phyloP scores from a whole-genome alignment of 30 jellyfish, hydroid and myxozoan genomes.

The Calvadosia cruxmelitensis region DNA sequence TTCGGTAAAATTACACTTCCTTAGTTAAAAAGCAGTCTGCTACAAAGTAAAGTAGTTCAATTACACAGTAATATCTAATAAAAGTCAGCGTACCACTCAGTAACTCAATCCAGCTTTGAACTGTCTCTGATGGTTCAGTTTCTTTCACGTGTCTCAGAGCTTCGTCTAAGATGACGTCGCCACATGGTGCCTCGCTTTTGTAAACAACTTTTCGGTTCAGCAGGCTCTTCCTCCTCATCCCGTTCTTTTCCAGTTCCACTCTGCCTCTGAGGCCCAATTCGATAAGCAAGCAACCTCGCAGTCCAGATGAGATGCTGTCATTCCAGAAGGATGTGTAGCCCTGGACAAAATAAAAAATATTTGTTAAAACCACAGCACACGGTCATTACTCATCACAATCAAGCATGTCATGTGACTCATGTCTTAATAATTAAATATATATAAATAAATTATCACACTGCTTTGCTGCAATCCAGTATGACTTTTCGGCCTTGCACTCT shows the following conservation, averaged over 20 bases:
- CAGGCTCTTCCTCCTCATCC: slow-evolving; percentile 68
- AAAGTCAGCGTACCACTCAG: slow-evolving; percentile 66
- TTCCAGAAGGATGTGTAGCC: slow-evolving; percentile 99
- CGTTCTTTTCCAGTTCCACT: slow-evolving; percentile 81
- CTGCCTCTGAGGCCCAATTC: slow-evolving; percentile 96
- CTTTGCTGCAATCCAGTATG: too few relatives aligned
- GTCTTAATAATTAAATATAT: too few relatives aligned
- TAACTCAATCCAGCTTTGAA: slow-evolving; percentile 83
- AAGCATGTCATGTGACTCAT: too few relatives aligned
- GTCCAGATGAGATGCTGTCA: slow-evolving; percentile 96
- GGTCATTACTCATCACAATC: too few relatives aligned
- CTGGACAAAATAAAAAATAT: slow-evolving; percentile 10
- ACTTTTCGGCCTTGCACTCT: too few relatives aligned
- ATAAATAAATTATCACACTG: too few relatives aligned
- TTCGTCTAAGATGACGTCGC: slow-evolving; percentile 96
- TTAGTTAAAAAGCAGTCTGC: too few relatives aligned
- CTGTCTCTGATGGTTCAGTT: slow-evolving; percentile 85
- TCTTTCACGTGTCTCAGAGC: slow-evolving; percentile 75
- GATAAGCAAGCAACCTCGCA: slow-evolving; percentile 87
- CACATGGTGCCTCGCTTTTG: slow-evolving; percentile 84
- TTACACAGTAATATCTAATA: too few relatives aligned
- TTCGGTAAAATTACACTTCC: too few relatives aligned
- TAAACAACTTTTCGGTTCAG: slow-evolving; percentile 69
- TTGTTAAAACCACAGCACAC: background rate
- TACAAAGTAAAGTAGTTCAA: too few relatives aligned